phyloP scores from a whole-genome alignment of 2,888 invertebrate species.

The Unio delphinus region DNA sequence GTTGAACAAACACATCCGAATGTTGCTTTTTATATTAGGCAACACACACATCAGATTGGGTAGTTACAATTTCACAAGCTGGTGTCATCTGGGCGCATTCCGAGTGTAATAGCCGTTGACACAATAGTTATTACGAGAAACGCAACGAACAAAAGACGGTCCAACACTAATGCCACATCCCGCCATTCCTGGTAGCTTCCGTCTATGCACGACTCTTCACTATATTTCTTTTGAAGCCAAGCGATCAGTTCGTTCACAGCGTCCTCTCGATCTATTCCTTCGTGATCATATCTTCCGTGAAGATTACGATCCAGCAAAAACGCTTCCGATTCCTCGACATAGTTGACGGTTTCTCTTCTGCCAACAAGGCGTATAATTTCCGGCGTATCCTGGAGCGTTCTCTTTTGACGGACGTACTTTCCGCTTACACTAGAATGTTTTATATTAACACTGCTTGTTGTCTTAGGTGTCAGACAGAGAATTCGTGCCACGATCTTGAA shows the following conservation, averaged over 20 bases:
- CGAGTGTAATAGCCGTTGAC: slow-evolving; percentile 51
- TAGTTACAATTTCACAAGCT: no score
- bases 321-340: slow-evolving; percentile 7
- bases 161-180: slow-evolving; percentile 58
- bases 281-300: slow-evolving; percentile 8
- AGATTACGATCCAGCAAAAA: background rate
- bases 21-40: no score
- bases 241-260: slow-evolving; percentile 47
- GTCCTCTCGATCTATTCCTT: slow-evolving; percentile 34
- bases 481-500: slow-evolving; percentile 44
- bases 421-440: no score
- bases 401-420: background rate
- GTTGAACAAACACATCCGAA: no score
- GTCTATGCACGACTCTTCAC: slow-evolving; percentile 46
- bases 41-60: no score
- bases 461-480: slow-evolving; percentile 33
- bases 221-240: slow-evolving; percentile 47
- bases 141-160: slow-evolving; percentile 54
- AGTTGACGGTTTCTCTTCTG: slow-evolving; percentile 12
- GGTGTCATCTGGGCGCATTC: slow-evolving; percentile 43
- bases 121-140: slow-evolving; percentile 53
- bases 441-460: slow-evolving; percentile 3
- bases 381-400: slow-evolving; percentile 2
- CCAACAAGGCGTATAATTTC: slow-evolving; percentile 13
- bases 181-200: slow-evolving; percentile 58